These are phyloP conservation scores for Sclerodermus sp. DNA, from an alignment of 2,888 invertebrate species.

Conservation along the genomic window DNA sequence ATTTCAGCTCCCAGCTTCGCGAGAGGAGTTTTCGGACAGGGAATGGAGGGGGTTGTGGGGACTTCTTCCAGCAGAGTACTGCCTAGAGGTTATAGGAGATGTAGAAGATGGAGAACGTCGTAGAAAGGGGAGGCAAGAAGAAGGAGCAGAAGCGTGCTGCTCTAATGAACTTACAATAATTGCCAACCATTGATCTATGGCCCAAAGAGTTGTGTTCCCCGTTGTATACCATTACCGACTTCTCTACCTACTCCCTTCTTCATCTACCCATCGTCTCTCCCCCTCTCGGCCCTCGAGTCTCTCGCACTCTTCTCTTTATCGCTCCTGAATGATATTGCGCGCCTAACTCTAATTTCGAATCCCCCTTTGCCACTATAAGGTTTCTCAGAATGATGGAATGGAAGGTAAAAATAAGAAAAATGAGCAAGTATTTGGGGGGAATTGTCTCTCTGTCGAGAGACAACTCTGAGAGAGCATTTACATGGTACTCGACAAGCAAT, in stretches of 20 bases:
- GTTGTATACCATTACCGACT: conserved; percentile 39
- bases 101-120: conserved; percentile 21
- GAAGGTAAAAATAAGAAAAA: too few relatives aligned
- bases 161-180: conserved; percentile 59
- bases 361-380: background rate
- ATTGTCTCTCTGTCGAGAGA: too few relatives aligned
- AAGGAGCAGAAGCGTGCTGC: conserved; percentile 30
- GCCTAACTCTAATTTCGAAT: conserved; percentile 1
- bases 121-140: conserved; percentile 14
- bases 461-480: too few relatives aligned
- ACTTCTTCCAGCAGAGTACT: conserved; percentile 37
- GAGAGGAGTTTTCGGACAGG: conserved; percentile 31
- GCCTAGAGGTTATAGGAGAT: conserved; percentile 19
- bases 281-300: background rate
- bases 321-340: background rate
- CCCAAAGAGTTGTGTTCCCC: conserved; percentile 50
- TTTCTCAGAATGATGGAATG: background rate
- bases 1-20: conserved; percentile 46
- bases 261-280: conserved; percentile 18
- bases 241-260: conserved; percentile 25
- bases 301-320: background rate
- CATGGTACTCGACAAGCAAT: too few relatives aligned
- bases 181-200: conserved; percentile 57
- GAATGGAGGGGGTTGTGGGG: conserved; percentile 12
- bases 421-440: too few relatives aligned